Percentiles rank a stretch among this genome's conserved stretches.
These are phyloP conservation scores for Urocitellus parryii DNA, from an alignment of 2,113 vertebrate genomes.

Conservation along the genomic window DNA sequence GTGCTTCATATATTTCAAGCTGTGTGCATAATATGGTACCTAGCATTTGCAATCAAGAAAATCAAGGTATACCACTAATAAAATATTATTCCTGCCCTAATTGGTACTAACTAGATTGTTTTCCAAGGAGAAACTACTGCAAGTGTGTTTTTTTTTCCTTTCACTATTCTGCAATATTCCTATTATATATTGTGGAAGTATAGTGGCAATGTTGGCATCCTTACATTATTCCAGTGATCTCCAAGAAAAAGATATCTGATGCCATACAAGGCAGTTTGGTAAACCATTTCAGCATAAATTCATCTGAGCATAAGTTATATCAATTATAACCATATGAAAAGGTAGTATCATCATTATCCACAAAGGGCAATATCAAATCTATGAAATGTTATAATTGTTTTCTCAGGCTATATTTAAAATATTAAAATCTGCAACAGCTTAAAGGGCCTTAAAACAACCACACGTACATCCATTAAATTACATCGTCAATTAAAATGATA, in stretches of 20 bases:
- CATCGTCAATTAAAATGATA: constrained; percentile 63
- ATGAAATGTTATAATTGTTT: constrained; percentile 65
- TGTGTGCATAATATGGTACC: constrained; percentile 52
- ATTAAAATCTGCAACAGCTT: constrained; percentile 53
- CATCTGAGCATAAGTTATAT: neutral
- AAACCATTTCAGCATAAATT: neutral
- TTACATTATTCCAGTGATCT: constrained; percentile 23
- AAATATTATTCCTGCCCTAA: constrained; percentile 57
- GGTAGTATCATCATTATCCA: constrained; percentile 44
- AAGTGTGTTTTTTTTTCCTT: neutral
- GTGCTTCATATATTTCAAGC: constrained; percentile 62
- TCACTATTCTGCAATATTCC: constrained; percentile 10
- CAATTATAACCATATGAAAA: constrained; percentile 58
- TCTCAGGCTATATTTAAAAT: constrained; percentile 59
- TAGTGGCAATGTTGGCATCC: neutral
- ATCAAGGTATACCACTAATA: constrained; percentile 44
- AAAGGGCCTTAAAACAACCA: constrained; percentile 59
- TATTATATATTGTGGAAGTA: neutral
- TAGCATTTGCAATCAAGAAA: constrained; percentile 69
- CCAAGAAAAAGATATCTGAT: constrained; percentile 50
- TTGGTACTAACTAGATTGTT: constrained; percentile 56
- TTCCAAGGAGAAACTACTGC: constrained; percentile 43
- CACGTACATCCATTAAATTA: constrained; percentile 53
- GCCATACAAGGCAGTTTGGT: constrained; percentile 1
- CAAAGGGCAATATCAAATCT: constrained; percentile 53